Base-by-base conservation (phyloP, 2,113 vertebrate species). In the Thunnus maccoyii region DNA sequence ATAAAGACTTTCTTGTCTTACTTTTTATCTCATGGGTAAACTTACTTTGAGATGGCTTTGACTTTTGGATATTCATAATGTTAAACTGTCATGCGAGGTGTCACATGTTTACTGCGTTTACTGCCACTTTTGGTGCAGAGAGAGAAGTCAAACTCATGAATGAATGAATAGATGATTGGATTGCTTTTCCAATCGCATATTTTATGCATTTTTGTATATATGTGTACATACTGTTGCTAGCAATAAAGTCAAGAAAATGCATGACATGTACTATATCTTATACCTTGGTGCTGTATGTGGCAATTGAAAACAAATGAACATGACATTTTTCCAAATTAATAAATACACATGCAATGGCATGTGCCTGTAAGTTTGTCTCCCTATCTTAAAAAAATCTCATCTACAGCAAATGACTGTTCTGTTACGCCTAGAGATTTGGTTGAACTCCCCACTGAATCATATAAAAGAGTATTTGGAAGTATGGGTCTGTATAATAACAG, bases 1-100 rank as follows among this genome's bases (percentile, higher is more conserved):
- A 52, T 65, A 47, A 18, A 18, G 17, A 48, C 18, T 57, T 32
- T 22, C 41, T 48, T 20, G 17, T 18, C 22, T 48, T 6, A 65
- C 25, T 13, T 10, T 56, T 22, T 22, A 8, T 78, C 73, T 77
- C 80, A 20, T 54, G 54, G 44, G 32, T 47, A 71, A 66, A 76
- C 30, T 61, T 52, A 41, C 36, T 41, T 41, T 61, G 32, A 61
- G 32, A 20, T 13, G 50, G 10, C 17, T 72, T 72, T 54, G n/a
- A 65, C 27, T 73, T 47, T 55, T 61, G 41, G 11, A 72, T 62
- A 22, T 47, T 60, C 46, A 46, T 56, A 14, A 50, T 72, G 50
- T 36, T 41, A 41, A 51, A 18, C 30, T 60, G 58, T 78, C 67
- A 63, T 46, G 0, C 1, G 2, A 18, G 52, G 47, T 36, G 27